These are phyloP conservation scores for Strigamia transsilvanica DNA, from an alignment of 2,888 invertebrate species.

Conservation along the genomic window DNA sequence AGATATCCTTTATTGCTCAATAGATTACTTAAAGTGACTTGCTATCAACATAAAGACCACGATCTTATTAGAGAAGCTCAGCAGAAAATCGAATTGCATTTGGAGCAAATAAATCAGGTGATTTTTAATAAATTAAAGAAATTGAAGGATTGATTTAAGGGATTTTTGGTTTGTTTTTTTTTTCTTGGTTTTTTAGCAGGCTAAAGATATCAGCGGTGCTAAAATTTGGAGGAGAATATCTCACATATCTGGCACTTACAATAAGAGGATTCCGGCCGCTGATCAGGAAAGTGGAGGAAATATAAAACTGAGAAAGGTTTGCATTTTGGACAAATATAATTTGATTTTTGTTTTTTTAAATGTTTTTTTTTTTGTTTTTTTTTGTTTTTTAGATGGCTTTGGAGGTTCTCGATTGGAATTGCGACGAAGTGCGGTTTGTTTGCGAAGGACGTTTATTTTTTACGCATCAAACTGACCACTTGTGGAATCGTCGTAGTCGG, in stretches of 20 bases:
- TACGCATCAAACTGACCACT: slow-evolving; percentile 89
- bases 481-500: slow-evolving; percentile 64
- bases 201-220: slow-evolving; percentile 86
- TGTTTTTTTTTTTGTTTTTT: slow-evolving; percentile 39
- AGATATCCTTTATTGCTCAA: slow-evolving; percentile 88
- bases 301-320: slow-evolving; percentile 82
- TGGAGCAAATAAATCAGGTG: slow-evolving; percentile 90
- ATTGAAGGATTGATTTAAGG: slow-evolving; percentile 64
- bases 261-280: slow-evolving; percentile 63
- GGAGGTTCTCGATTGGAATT: slow-evolving; percentile 88
- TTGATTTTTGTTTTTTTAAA: not conserved
- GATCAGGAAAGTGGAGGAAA: slow-evolving; percentile 84
- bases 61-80: slow-evolving; percentile 87
- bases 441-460: slow-evolving; percentile 88
- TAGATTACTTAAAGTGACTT: slow-evolving; percentile 88
- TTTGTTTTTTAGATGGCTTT: slow-evolving; percentile 76
- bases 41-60: slow-evolving; percentile 78
- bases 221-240: slow-evolving; percentile 90
- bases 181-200: slow-evolving; percentile 68
- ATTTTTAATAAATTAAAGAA: slow-evolving; percentile 81
- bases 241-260: slow-evolving; percentile 70
- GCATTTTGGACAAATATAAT: no score
- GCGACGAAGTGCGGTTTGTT: slow-evolving; percentile 88
- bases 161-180: not conserved
- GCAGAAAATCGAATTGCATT: slow-evolving; percentile 88